Evolutionary conservation across 2,888 invertebrate genomes (phyloP).

Genomic region (Gibbula magus): DNA sequence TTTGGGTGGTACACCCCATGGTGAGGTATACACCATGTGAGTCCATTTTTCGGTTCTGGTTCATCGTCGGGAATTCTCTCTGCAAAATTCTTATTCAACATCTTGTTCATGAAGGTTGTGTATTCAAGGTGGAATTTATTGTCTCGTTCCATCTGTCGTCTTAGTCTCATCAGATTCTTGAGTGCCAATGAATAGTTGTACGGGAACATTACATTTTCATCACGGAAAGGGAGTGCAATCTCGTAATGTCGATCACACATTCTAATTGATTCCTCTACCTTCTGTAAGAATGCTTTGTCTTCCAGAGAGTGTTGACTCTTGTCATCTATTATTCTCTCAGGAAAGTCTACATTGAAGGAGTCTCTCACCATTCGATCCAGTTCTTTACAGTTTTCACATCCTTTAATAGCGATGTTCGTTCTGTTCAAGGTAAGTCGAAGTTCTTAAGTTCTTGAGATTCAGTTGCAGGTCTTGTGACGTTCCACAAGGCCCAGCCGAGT

Average conservation of each 20-base stretch:
- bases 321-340: neutral
- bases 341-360: too few species aligned
- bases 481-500: too few species aligned
- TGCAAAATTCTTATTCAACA: slow-evolving; percentile 31
- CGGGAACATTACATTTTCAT: slow-evolving; percentile 18
- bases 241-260: slow-evolving; percentile 27
- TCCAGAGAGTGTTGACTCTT: slow-evolving; percentile 21
- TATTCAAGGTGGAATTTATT: slow-evolving; percentile 15
- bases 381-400: too few species aligned
- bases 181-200: slow-evolving; percentile 15
- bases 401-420: too few species aligned
- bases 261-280: slow-evolving; percentile 12
- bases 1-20: slow-evolving; percentile 39
- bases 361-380: too few species aligned
- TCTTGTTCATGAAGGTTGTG: slow-evolving; percentile 31
- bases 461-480: too few species aligned
- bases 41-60: neutral
- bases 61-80: slow-evolving; percentile 17
- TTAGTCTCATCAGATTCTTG: neutral
- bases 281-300: slow-evolving; percentile 24
- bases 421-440: too few species aligned
- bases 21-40: slow-evolving; percentile 40
- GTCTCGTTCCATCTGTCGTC: neutral
- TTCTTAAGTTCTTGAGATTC: too few species aligned
- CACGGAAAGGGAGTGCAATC: slow-evolving; percentile 26